Evolutionary conservation across 2,113 vertebrate genomes (phyloP).

Genomic region (Tachysurus vachellii): DNA sequence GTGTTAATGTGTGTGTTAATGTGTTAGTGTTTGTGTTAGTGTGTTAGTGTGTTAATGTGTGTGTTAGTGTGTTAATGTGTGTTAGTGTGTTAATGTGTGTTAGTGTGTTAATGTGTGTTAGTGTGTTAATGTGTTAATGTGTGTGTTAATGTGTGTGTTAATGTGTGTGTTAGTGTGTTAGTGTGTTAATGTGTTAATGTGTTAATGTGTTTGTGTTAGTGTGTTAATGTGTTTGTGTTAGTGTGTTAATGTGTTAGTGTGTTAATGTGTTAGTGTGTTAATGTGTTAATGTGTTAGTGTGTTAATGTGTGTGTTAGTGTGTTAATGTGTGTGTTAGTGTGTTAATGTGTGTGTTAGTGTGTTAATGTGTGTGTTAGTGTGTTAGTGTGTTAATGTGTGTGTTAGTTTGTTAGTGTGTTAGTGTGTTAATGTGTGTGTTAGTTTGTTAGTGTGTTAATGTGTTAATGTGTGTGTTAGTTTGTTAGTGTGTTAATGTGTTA

Average conservation of each 20-base stretch:
- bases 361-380: not conserved
- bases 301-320: not conserved
- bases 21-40: not conserved
- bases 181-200: not conserved
- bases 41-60: constrained; percentile 4
- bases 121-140: constrained; percentile 1
- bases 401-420: no score
- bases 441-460: not conserved
- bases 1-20: not conserved
- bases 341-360: not conserved
- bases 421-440: not conserved
- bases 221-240: no score
- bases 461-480: not conserved
- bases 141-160: not conserved
- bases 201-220: not conserved
- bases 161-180: not conserved
- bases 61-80: not conserved
- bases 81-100: not conserved
- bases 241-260: not conserved
- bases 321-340: not conserved
- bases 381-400: not conserved
- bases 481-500: not conserved
- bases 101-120: not conserved
- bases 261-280: not conserved
- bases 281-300: not conserved